A percentile compares a stretch with the other conserved stretches of the same genome.
Conservation (phyloP, 2,888 invertebrate species). For the Sepiola atlantica region DNA sequence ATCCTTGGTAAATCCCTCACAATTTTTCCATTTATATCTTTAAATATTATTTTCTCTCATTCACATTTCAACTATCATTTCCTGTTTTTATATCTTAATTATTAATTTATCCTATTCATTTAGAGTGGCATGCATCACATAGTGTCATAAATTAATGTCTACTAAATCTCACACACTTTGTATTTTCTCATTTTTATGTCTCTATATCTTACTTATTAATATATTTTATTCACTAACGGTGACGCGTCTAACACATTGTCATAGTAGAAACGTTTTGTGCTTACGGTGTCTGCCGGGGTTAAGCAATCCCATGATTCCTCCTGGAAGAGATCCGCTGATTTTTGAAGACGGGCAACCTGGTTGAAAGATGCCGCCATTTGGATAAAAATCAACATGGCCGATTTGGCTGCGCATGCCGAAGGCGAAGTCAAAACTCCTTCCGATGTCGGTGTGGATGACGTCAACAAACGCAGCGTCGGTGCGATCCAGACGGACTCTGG, state of each 20-base stretch:
- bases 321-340: not conserved
- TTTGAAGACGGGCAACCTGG: slow-evolving; percentile 69
- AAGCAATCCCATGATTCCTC: not conserved
- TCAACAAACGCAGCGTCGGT: slow-evolving; percentile 90
- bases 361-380: slow-evolving; percentile 73
- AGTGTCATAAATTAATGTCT: too few relatives aligned
- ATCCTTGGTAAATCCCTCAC: too few relatives aligned
- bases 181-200: too few relatives aligned
- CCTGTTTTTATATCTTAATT: too few relatives aligned
- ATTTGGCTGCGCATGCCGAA: slow-evolving; percentile 66
- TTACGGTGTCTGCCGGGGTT: not conserved
- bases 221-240: too few relatives aligned
- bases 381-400: slow-evolving; percentile 75
- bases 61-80: too few relatives aligned
- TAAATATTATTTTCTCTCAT: too few relatives aligned
- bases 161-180: too few relatives aligned
- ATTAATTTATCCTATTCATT: too few relatives aligned
- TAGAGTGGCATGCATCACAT: too few relatives aligned
- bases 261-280: not conserved
- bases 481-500: slow-evolving; percentile 86
- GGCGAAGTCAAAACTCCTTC: slow-evolving; percentile 54
- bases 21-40: too few relatives aligned
- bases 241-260: not conserved
- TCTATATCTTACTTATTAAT: too few relatives aligned
- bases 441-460: slow-evolving; percentile 89